Percentiles rank a stretch among this genome's conserved stretches.
Conservation (phyloP, 2,888 invertebrate genomes). For the Lymantria dispar region DNA sequence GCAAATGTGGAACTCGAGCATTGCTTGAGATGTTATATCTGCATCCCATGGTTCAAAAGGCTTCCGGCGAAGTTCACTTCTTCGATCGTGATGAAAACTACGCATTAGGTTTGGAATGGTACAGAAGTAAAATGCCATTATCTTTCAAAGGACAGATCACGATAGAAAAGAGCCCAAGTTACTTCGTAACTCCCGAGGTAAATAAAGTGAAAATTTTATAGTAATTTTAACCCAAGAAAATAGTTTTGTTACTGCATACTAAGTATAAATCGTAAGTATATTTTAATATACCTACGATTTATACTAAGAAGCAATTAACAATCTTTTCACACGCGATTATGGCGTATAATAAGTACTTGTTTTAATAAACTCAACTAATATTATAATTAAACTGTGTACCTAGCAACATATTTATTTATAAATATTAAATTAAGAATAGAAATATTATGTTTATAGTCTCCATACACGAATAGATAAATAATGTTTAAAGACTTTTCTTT, state of each 20-base stretch:
- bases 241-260: conserved; percentile 1
- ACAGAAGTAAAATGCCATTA: conserved; percentile 96
- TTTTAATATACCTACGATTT: conserved; percentile 1
- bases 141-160: conserved; percentile 96
- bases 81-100: conserved; percentile 98
- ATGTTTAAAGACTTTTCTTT: too few relatives aligned
- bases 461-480: too few relatives aligned
- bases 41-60: conserved; percentile 95
- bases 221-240: neutral
- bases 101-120: conserved; percentile 96
- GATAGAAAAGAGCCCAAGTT: conserved; percentile 98
- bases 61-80: conserved; percentile 97
- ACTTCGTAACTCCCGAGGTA: conserved; percentile 97
- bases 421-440: neutral
- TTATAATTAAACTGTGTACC: neutral
- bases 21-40: conserved; percentile 97
- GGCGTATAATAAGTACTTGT: conserved; percentile 2
- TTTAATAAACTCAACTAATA: conserved; percentile 1
- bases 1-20: conserved; percentile 98
- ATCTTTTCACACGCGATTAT: conserved; percentile 7
- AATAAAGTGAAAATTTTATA: conserved; percentile 39
- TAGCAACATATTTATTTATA: neutral
- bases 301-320: conserved; percentile 5
- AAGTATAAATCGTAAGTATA: too few relatives aligned
- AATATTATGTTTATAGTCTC: too few relatives aligned